Evolutionary conservation across 2,113 vertebrate genomes (phyloP), one percentile per base, ranked within the genome.

Genomic region (Corythoichthys haematopterus): DNA sequence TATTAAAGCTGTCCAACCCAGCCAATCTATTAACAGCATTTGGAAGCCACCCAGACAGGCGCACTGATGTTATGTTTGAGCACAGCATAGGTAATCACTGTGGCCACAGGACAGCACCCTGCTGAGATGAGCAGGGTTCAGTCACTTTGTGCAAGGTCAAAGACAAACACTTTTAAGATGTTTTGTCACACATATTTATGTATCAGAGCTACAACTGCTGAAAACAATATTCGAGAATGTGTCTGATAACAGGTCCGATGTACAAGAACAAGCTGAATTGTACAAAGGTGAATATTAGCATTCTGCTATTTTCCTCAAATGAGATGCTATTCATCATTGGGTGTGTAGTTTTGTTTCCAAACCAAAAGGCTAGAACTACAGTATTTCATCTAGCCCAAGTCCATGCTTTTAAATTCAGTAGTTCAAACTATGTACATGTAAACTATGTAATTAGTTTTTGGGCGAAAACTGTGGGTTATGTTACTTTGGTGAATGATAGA

Each of bases 1-100:
- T 85, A 87, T 86, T 84, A 82, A 72, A 84, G 80, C 79, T 84
- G 85, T 87, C 86, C 85, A 85, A 79, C 83, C 71, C 60, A 35
- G 75, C 70, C 68, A 46, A 77, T 75, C 80, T 85, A 86, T 84
- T 83, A 85, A 84, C 79, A 79, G 79, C 70, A 67, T 75, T 53
- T 83, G 80, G 83, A 80, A 76, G 73, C 52, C 0, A 3, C 64
- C 76, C 82, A 87, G 37, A 45, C 75, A 48, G 35, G 36, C 71
- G 83, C 82, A 72, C 52, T 60, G 66, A 78, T 76, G 79, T 69
- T 71, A 55, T 74, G 64, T 65, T 70, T 57, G 65, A 63, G 16
- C 61, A 51, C 37, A 51, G 73, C 50, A 58, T 40, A 53, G 65
- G 67, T 67, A 67, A 56, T 63, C 33, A 47, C 64, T 7, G 58